Base-by-base conservation (phyloP, 1,140 invertebrate genomes). In the Pseudomyrmex flavicornis region DNA sequence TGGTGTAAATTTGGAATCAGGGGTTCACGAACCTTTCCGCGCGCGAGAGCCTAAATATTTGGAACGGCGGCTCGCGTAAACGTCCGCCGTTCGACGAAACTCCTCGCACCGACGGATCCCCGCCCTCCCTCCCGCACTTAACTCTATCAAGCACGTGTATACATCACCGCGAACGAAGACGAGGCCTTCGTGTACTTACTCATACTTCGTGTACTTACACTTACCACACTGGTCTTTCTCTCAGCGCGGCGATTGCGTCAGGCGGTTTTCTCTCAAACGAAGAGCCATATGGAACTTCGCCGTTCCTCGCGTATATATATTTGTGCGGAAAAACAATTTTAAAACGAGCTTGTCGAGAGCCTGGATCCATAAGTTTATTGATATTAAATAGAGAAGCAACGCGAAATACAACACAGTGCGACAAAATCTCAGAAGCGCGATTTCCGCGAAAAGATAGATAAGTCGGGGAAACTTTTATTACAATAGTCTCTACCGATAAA, bases 21-120 rank as follows among this genome's bases (percentile, higher is more conserved):
- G 82, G 79, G 85, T 91, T 89, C 83, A 89, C 84, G 83, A 88
- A 85, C 89, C 88, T 88, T 88, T 44, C 15, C 7, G 35, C 35
- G 35, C 35, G 61, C 61, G 69, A 73, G 69, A 73, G 50, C 70
- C 52, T 88, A 89, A 91, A 91, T 90, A 90, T 91, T 90, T 90
- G 83, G 54, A 79, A 44, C 70, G 22, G 22, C 56, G 59, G 56
- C 20, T 73, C 84, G 80, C 88, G 66, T 88, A 88, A 89, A 86
- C 72, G 84, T 88, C 74, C 50, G 82, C 61, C 20, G 48, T 86
- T 87, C 85, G 59, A 15, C 72, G 87, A 82, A 88, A 85, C 35
- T 5, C 26, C 26, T 0, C 35, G 35, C 35, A 35, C 35, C 35
- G 35, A 85, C 58, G 61, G n/a, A n/a, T 44, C 5, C 46, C 56